A percentile compares a stretch with the other conserved stretches of the same genome.
phyloP scores from a whole-genome alignment of 2,888 invertebrate species.

The Oscheius sp. region DNA sequence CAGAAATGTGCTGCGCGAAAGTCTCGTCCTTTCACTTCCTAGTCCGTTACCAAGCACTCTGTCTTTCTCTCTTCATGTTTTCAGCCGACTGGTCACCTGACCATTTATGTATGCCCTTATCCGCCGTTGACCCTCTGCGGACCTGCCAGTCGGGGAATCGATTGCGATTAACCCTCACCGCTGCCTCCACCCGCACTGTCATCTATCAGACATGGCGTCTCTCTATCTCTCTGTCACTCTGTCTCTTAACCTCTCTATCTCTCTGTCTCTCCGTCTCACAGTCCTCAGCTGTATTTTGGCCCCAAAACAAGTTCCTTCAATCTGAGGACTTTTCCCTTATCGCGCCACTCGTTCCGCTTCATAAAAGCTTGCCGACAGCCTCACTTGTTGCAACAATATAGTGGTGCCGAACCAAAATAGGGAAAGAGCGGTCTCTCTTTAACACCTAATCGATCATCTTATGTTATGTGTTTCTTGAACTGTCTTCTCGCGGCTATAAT shows the following conservation, averaged over 20 bases:
- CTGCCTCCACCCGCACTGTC: too few relatives aligned
- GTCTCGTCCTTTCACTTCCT: neutral
- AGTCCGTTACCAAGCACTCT: neutral
- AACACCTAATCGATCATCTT: too few relatives aligned
- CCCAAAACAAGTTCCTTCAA: neutral
- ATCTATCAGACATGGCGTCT: neutral
- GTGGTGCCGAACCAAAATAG: too few relatives aligned
- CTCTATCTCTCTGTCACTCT: neutral
- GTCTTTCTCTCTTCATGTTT: neutral
- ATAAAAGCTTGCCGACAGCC: slow-evolving; percentile 17
- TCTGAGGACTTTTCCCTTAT: slow-evolving; percentile 3
- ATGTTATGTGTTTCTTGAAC: too few relatives aligned
- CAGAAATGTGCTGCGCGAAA: neutral
- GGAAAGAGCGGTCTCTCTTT: too few relatives aligned
- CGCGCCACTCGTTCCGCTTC: slow-evolving; percentile 20
- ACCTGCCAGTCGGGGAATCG: slow-evolving; percentile 31
- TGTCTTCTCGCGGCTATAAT: too few relatives aligned
- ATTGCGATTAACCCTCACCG: slow-evolving; percentile 23
- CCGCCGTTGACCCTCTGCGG: slow-evolving; percentile 29
- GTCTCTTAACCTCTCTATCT: neutral
- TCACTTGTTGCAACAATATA: neutral
- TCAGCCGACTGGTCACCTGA: slow-evolving; percentile 21
- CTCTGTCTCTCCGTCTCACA: neutral
- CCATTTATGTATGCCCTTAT: slow-evolving; percentile 23
- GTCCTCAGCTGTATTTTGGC: slow-evolving; percentile 11